Base-by-base conservation (phyloP, 2,888 invertebrate genomes). In the Alsophila aescularia region DNA sequence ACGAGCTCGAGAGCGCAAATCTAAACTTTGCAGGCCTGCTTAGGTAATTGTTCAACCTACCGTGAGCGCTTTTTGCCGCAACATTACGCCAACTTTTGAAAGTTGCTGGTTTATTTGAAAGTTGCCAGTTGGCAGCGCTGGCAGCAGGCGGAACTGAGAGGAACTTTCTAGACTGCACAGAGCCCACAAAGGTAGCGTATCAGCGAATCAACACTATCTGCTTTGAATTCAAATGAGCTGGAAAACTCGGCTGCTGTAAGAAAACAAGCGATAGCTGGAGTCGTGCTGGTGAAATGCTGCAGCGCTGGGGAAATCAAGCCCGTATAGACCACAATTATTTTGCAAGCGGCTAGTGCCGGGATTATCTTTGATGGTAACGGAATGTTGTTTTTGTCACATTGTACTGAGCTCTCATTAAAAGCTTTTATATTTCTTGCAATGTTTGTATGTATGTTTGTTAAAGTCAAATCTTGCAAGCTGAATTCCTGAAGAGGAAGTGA, bases 181-280 rank as follows among this genome's bases (percentile, higher is more conserved):
- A 77, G 79, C 80, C 85, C 85, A 90, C 90, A 90, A 90, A 90
- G 90, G 90, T 87, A 85, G 81, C 74, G 53, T 87, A 86, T 87
- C 87, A 83, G 76, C 71, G 74, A 86, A 90, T 90, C 90, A 82
- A 72, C 82, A 79, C 85, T 91, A 91, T 91, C 91, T 90, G 89
- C 90, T 90, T 90, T 83, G 84, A 85, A 90, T 90, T 87, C 88
- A 90, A 90, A 91, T 91, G 90, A 91, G 90, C 90, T 87, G 84
- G 87, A 90, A 90, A 90, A 90, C 85, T 90, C 74, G 80, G 84
- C 68, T 75, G 70, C 75, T 80, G 83, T 87, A 90, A 91, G 90
- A 91, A 90, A 90, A 88, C 82, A 72, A 74, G 76, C 59, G 66
- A 64, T 69, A 29, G 73, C 55, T 68, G 69, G 10, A 40, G 67